phyloP scores from a whole-genome alignment of 1,140 invertebrate species.

The Zophobas atratus region DNA sequence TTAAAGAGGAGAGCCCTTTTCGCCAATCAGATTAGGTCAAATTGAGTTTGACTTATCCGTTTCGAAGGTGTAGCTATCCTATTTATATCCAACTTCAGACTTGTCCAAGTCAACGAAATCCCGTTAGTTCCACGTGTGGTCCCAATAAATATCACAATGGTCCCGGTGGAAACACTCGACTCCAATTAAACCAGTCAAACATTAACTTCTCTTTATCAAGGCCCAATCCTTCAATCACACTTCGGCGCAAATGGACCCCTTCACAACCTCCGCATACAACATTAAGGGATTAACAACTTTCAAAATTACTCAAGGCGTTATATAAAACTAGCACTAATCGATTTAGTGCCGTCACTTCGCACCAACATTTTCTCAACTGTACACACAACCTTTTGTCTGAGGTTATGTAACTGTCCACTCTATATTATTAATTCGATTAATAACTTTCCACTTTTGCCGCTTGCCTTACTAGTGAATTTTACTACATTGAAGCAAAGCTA shows the following conservation, averaged over 20 bases:
- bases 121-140: slow-evolving; percentile 32
- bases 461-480: too few relatives aligned
- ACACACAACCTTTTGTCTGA: too few relatives aligned
- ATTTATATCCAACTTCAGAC: slow-evolving; percentile 37
- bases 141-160: slow-evolving; percentile 42
- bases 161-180: slow-evolving; percentile 34
- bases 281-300: background rate
- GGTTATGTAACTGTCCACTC: too few relatives aligned
- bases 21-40: slow-evolving; percentile 42
- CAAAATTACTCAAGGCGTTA: background rate
- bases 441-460: too few relatives aligned
- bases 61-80: slow-evolving; percentile 37
- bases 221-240: slow-evolving; percentile 32
- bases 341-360: too few relatives aligned
- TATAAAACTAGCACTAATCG: background rate
- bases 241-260: slow-evolving; percentile 13
- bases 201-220: slow-evolving; percentile 39
- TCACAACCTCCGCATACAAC: slow-evolving; percentile 10
- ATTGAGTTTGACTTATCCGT: slow-evolving; percentile 38
- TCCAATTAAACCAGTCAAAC: slow-evolving; percentile 33
- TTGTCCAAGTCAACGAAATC: slow-evolving; percentile 38
- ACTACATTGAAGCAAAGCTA: too few relatives aligned
- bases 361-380: too few relatives aligned
- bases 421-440: too few relatives aligned
- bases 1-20: slow-evolving; percentile 36